These are phyloP conservation scores for Drosophila recens DNA, from an alignment of 2,888 invertebrate species.

Conservation along the genomic window DNA sequence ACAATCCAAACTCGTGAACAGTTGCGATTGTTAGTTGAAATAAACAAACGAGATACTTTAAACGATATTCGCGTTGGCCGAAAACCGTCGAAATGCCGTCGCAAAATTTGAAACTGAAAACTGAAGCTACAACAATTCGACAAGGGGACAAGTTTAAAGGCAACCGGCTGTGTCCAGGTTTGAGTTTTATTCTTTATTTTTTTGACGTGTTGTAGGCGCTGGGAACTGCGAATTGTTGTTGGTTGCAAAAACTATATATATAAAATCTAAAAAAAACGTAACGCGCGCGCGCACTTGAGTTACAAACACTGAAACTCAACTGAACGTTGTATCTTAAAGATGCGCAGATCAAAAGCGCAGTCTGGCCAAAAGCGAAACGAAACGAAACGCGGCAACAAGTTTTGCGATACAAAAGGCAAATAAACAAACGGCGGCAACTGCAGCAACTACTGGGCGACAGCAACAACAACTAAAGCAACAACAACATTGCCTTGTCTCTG, in stretches of 20 bases:
- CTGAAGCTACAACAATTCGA: conserved; percentile 21
- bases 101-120: conserved; percentile 34
- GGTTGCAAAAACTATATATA: conserved; percentile 40
- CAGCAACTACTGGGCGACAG: conserved; percentile 31
- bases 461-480: too few relatives aligned
- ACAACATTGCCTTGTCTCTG: conserved; percentile 24
- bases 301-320: conserved; percentile 81
- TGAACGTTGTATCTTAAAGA: conserved; percentile 77
- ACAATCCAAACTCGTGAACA: conserved; percentile 21
- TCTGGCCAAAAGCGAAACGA: conserved; percentile 27
- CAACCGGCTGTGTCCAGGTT: too few relatives aligned
- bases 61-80: conserved; percentile 10
- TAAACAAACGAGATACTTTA: conserved; percentile 6
- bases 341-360: conserved; percentile 71
- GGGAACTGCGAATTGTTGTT: background rate
- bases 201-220: conserved; percentile 1
- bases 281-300: conserved; percentile 82
- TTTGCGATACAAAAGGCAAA: conserved; percentile 71
- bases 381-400: conserved; percentile 62
- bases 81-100: conserved; percentile 61
- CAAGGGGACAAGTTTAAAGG: background rate
- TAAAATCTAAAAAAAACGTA: conserved; percentile 27
- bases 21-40: conserved; percentile 9
- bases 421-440: conserved; percentile 73
- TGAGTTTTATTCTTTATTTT: background rate